Conservation (phyloP, 2,797 vertebrate genomes). For the Harpagifer antarcticus region DNA sequence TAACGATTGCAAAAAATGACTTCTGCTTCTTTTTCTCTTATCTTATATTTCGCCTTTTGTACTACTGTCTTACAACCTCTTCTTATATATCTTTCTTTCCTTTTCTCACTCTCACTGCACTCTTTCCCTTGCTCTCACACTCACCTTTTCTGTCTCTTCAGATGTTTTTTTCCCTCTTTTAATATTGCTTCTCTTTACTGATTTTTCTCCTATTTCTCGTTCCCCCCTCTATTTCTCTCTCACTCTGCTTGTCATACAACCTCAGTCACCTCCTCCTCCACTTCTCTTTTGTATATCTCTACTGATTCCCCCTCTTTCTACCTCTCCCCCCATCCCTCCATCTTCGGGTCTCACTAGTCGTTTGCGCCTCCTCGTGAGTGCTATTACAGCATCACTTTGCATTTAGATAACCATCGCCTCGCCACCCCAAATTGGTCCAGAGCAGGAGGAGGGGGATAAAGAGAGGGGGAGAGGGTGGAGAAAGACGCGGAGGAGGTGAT, state of each 20-base stretch:
- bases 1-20: too few species aligned
- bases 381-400: constrained; percentile 87
- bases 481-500: constrained; percentile 38
- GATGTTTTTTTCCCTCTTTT: constrained; percentile 6
- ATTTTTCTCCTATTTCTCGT: constrained; percentile 23
- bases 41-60: not conserved
- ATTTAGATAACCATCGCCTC: constrained; percentile 86
- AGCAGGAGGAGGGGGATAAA: constrained; percentile 51
- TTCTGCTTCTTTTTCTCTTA: not conserved
- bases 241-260: constrained; percentile 25
- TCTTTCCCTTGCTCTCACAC: constrained; percentile 5
- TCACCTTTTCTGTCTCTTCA: constrained; percentile 4
- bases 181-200: constrained; percentile 15
- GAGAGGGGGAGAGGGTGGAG: constrained; percentile 10
- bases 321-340: constrained; percentile 29
- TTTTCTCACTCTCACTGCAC: not conserved
- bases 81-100: not conserved
- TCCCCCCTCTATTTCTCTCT: constrained; percentile 1
- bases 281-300: constrained; percentile 27
- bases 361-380: constrained; percentile 74
- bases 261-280: constrained; percentile 18
- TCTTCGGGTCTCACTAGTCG: constrained; percentile 61
- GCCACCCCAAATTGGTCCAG: constrained; percentile 77
- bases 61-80: constrained; percentile 7
- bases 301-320: not conserved